Base-by-base conservation (phyloP, 1,140 invertebrate species). In the Yoshiicerus persimilis region DNA sequence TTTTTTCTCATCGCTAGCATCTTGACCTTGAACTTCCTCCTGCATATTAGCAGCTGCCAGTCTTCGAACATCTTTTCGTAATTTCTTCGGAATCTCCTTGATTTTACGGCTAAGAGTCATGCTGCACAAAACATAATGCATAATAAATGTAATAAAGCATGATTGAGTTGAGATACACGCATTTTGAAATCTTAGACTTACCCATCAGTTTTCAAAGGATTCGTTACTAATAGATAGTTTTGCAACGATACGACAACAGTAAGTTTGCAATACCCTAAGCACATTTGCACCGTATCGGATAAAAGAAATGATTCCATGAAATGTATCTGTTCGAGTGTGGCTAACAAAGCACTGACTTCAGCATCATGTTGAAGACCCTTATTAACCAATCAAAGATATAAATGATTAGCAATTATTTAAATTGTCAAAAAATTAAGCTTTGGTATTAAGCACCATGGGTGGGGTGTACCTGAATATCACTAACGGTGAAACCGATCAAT, bases 401-500 rank as follows among this genome's bases (percentile, higher is more conserved):
- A 64, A 10, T 10, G 4, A 8, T 41, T 64, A 23, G 4, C 5
- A 10, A 64, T 64, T 38, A 47, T 25, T 25, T 84, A 8, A 80
- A 16, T 6, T 47, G n/a, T 36, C 25, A 32, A 77, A 6, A 66
- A 8, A 66, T 66, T 66, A 5, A 36, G 20, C 30, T 77, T 34
- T 34, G 8, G 16, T 36, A 25, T 36, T 34, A 2, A 34, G 20
- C 5, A 30, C 2, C 0, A 23, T 9, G 13, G 16, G 4, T 39
- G 23, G 4, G 25, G 13, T 11, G 36, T 85, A 91, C 90, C 89
- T 92, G 91, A 75, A 92, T 92, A 75, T 92, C 91, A 66, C 90
- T 91, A 16, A 92, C 91, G 36, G 91, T 91, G 27, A 92, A 89
- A 86, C 91, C 91, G 75, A 92, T 91, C 1, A 92, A 89, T 0